Evolutionary conservation across 1,140 invertebrate species (phyloP), one percentile per base, ranked within the genome.

Genomic region (Probaryconus sp.): DNA sequence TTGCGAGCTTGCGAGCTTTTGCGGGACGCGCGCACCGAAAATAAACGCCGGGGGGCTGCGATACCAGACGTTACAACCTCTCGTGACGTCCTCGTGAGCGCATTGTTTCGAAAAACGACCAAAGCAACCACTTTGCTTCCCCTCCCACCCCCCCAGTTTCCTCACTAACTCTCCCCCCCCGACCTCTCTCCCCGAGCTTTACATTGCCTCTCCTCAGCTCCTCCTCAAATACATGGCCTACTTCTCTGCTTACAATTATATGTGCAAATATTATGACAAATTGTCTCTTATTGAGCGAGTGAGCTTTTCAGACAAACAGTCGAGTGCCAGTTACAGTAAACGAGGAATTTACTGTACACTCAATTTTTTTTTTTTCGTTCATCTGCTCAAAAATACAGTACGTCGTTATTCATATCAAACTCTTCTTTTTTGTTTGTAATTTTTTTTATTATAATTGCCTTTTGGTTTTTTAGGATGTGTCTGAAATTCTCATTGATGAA

Each of bases 241-340:
- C 61, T 64, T 53, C 38, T 24, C 31, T 7, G n/a, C 10, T 24
- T 31, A 40, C 63, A 67, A 67, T 67, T 53, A 67, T 67, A 56
- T 42, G 26, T 48, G 33, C 63, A 67, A 67, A 67, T 67, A 51
- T 67, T 67, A 67, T 67, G 42, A 47, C 45, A 30, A 47, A 21
- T 7, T 67, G 48, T 51, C 4, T 24, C 21, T 11, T 30, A 17
- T 31, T 14, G 26, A n/a, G 21, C 5, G 6, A 7, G 5, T 31
- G n/a, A n/a, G 13, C 10, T 14, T 63, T 63, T 50, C 16, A 42
- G 7, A 11, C 5, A 30, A 51, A 50, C 26, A 63, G 33, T 50
- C 16, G 1, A 9, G 18, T 42, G 35, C 21, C 21, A 7, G 55
- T 60, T 60, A 47, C 3, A 13, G 55, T 60, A 47, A 60, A 47